These are phyloP conservation scores for Paragorgia papillata DNA, from an alignment of 92 coral and sea anemone genomes.

Conservation along the genomic window DNA sequence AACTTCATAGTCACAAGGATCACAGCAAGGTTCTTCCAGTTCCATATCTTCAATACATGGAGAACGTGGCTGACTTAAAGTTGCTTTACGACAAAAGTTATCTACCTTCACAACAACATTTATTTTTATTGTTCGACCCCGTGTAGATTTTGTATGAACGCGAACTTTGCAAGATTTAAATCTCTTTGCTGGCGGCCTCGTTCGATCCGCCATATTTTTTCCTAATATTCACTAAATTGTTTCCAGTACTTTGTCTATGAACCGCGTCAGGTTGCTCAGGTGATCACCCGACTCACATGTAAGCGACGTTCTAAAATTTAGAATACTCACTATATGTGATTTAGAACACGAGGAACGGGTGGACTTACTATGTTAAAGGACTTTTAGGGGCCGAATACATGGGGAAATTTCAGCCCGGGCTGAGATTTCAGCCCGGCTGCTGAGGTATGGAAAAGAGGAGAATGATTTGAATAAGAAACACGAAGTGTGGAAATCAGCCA, in stretches of 20 bases:
- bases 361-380: too few species aligned
- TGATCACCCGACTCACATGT: constrained; percentile 7
- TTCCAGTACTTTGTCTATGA: not conserved
- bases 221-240: not conserved
- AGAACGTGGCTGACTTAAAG: too few species aligned
- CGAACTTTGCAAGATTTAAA: too few species aligned
- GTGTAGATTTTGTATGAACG: constrained; percentile 3
- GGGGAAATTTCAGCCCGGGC: too few species aligned
- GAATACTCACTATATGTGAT: constrained; percentile 23
- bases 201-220: constrained; percentile 12
- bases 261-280: constrained; percentile 15
- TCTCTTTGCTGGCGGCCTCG: not conserved
- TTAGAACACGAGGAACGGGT: constrained; percentile 41
- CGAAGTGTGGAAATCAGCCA: too few species aligned
- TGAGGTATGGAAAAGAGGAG: too few species aligned
- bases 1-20: too few species aligned
- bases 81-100: not conserved
- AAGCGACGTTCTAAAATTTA: constrained; percentile 28
- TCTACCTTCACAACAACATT: not conserved
- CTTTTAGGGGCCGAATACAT: too few species aligned
- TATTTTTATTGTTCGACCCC: not conserved
- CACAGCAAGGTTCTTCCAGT: too few species aligned
- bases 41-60: too few species aligned
- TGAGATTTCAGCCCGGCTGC: too few species aligned
- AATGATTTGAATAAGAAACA: too few species aligned